Conservation (phyloP, 2,113 vertebrate species). For the Scortum barcoo region DNA sequence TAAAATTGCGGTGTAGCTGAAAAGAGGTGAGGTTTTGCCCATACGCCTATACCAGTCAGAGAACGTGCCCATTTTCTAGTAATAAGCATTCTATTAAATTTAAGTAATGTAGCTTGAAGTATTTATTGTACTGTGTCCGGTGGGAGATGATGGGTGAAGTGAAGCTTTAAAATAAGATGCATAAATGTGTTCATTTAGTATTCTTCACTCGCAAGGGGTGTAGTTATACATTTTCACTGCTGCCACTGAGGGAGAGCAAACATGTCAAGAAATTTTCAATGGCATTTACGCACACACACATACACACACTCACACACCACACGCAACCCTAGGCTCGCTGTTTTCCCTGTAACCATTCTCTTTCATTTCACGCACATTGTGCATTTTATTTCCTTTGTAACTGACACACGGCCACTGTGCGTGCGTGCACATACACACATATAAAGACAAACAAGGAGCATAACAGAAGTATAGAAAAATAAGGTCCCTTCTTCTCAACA, state of each 20-base stretch:
- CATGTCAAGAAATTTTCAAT: constrained; percentile 26
- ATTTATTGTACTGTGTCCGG: constrained; percentile 55
- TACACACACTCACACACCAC: constrained; percentile 22
- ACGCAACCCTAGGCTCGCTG: constrained; percentile 1
- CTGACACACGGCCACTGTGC: constrained; percentile 3
- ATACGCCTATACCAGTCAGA: constrained; percentile 8
- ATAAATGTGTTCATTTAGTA: constrained; percentile 56
- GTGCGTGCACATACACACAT: background rate
- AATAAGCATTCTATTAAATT: constrained; percentile 65
- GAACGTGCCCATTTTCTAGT: constrained; percentile 46
- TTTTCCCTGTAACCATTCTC: constrained; percentile 32
- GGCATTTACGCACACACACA: constrained; percentile 29
- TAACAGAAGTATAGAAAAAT: constrained; percentile 54
- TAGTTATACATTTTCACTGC: constrained; percentile 40
- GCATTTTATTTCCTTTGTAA: constrained; percentile 48
- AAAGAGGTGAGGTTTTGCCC: constrained; percentile 17
- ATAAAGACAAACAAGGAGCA: constrained; percentile 36
- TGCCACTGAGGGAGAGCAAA: constrained; percentile 23
- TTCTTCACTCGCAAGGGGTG: constrained; percentile 1
- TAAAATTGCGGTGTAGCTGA: constrained; percentile 31
- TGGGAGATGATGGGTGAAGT: constrained; percentile 50
- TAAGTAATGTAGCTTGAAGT: constrained; percentile 68
- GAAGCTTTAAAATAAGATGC: constrained; percentile 58
- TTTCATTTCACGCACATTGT: constrained; percentile 62
- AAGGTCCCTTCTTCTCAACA: constrained; percentile 52